Evolutionary conservation across 2,888 invertebrate genomes (phyloP).

Genomic region (Margaritifera margaritifera): DNA sequence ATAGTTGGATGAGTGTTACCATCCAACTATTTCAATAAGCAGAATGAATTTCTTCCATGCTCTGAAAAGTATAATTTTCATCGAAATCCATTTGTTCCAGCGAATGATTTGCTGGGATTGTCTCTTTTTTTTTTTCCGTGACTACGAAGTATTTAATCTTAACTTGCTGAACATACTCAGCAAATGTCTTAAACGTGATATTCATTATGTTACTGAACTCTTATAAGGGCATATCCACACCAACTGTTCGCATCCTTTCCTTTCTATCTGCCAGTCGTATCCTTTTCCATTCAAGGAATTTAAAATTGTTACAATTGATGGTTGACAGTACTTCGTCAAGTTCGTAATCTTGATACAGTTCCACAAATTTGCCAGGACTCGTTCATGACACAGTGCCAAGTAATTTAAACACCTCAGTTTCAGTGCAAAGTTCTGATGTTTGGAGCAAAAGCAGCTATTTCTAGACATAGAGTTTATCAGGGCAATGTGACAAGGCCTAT

Average conservation of each 20-base stretch:
- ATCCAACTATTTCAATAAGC: no score
- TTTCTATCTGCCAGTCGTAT: conserved; percentile 26
- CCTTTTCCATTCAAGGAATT: conserved; percentile 27
- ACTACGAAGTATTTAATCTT: conserved; percentile 9
- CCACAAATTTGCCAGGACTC: conserved; percentile 28
- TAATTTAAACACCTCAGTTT: conserved; percentile 13
- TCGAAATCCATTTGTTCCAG: conserved; percentile 22
- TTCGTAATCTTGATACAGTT: conserved; percentile 2
- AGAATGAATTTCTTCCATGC: no score
- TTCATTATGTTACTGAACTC: conserved; percentile 68
- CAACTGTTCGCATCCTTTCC: conserved; percentile 23
- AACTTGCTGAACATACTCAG: conserved; percentile 14
- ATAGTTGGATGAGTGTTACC: no score
- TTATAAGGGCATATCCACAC: conserved; percentile 11
- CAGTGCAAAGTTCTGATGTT: conserved; percentile 25
- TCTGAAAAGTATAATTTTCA: conserved; percentile 5
- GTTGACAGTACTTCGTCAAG: conserved; percentile 6
- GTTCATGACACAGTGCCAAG: not conserved
- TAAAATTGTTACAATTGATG: conserved; percentile 9
- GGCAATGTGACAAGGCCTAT: conserved; percentile 10
- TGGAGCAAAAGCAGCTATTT: conserved; percentile 20
- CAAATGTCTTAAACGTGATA: conserved; percentile 49
- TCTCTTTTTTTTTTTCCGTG: conserved; percentile 15
- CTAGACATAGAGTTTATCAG: conserved; percentile 18
- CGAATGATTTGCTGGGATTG: conserved; percentile 9